Conservation (phyloP, 2,113 vertebrate species). For the Podarcis cretensis region DNA sequence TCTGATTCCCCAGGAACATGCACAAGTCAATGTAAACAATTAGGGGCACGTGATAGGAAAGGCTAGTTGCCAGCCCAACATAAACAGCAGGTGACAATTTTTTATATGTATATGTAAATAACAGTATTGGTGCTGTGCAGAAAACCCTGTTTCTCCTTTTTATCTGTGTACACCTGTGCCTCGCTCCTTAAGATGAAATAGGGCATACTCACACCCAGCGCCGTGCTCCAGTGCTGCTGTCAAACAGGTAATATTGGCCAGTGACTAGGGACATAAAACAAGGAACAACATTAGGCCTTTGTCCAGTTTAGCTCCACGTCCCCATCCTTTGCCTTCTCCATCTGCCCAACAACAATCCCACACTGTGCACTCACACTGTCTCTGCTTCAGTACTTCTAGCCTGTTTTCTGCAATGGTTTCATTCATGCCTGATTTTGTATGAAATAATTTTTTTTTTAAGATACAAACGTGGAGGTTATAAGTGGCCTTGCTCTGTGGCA, state of each 20-base stretch:
- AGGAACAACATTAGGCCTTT: not conserved
- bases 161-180: not conserved
- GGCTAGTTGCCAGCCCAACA: not conserved
- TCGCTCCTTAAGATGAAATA: too few relatives aligned
- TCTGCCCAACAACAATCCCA: not conserved
- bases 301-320: too few relatives aligned
- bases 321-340: not conserved
- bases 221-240: slow-evolving; percentile 38
- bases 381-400: too few relatives aligned
- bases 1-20: not conserved
- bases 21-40: not conserved
- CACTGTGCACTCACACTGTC: too few relatives aligned
- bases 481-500: not conserved
- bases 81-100: not conserved
- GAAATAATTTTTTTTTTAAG: too few relatives aligned
- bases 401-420: too few relatives aligned
- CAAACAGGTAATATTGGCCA: slow-evolving; percentile 62
- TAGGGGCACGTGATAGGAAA: not conserved
- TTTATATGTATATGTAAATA: too few relatives aligned
- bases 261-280: slow-evolving; percentile 52
- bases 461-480: not conserved
- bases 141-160: not conserved
- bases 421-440: too few relatives aligned
- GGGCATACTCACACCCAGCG: slow-evolving; percentile 59
- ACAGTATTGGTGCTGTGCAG: not conserved